Percentiles rank a stretch among this genome's conserved stretches.
Conservation (phyloP, 2,113 vertebrate genomes). For the Rhinolophus ferrumequinum region DNA sequence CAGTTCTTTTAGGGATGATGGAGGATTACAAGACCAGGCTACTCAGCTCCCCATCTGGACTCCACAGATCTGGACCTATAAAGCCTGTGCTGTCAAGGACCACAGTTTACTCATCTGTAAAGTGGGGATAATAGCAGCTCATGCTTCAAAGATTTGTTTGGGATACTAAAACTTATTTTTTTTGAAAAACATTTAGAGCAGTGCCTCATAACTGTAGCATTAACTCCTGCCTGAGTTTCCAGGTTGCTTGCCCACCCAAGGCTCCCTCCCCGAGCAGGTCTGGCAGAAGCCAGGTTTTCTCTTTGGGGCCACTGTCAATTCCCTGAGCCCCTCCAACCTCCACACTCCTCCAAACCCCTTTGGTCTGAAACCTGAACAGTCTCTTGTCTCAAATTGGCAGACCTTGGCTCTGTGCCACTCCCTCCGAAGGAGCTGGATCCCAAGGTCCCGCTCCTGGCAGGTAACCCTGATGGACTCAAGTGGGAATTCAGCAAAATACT, state of each 20-base stretch:
- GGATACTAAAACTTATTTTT: neutral
- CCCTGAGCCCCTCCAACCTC: neutral
- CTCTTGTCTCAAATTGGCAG: neutral
- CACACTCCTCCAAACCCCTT: neutral
- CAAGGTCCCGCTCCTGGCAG: neutral
- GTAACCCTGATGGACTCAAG: neutral
- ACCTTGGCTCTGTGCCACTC: neutral
- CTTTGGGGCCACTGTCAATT: neutral
- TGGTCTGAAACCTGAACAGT: neutral
- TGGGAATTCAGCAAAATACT: neutral
- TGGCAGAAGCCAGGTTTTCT: neutral
- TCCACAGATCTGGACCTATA: neutral
- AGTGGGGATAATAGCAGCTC: neutral
- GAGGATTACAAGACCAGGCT: neutral
- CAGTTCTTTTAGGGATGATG: neutral
- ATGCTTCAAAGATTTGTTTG: neutral
- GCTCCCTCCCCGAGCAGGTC: neutral
- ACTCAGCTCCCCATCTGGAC: neutral
- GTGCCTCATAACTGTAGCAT: neutral
- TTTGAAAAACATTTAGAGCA: neutral
- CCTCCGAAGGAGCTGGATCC: neutral
- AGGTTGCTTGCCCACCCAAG: neutral
- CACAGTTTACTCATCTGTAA: neutral
- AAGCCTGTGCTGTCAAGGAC: neutral
- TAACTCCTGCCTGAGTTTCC: neutral